Evolutionary conservation across 2,888 invertebrate species (phyloP).

Genomic region (Pachymerium ferrugineum): DNA sequence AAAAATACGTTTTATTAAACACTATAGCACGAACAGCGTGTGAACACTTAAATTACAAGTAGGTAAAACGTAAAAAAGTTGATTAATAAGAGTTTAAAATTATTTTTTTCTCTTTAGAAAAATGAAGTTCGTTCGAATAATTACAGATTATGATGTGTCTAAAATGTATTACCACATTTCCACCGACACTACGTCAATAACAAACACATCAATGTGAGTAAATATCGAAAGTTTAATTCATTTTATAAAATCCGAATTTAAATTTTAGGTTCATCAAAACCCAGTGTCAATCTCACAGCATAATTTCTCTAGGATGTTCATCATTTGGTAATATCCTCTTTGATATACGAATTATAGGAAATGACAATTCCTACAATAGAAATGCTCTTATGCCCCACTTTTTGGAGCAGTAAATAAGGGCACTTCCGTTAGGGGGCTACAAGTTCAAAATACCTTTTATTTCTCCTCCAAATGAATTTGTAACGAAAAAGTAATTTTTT

Average conservation of each 20-base stretch:
- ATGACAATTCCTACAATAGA: too few species aligned
- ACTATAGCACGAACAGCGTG: constrained; percentile 74
- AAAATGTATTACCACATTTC: constrained; percentile 68
- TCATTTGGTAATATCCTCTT: constrained; percentile 58
- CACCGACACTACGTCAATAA: constrained; percentile 67
- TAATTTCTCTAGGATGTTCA: constrained; percentile 71
- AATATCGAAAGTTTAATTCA: background rate
- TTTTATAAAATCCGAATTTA: background rate
- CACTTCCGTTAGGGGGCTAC: too few species aligned
- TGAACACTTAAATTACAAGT: constrained; percentile 70
- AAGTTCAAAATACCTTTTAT: too few species aligned
- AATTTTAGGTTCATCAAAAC: constrained; percentile 63
- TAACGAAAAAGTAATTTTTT: background rate
- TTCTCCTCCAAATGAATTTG: background rate
- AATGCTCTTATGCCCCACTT: too few species aligned
- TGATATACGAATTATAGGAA: too few species aligned
- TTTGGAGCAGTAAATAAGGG: too few species aligned
- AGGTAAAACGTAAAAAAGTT: too few species aligned
- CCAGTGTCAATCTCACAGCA: constrained; percentile 67
- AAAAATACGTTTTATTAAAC: constrained; percentile 55
- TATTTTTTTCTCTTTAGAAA: constrained; percentile 53
- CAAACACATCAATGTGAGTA: background rate
- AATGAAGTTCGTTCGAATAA: constrained; percentile 63
- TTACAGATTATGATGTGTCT: constrained; percentile 56
- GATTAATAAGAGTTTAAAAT: background rate